Percentiles rank a stretch among this genome's conserved stretches.
Evolutionary conservation across 2,797 vertebrate genomes (phyloP).

Genomic region (Pangasius djambal): DNA sequence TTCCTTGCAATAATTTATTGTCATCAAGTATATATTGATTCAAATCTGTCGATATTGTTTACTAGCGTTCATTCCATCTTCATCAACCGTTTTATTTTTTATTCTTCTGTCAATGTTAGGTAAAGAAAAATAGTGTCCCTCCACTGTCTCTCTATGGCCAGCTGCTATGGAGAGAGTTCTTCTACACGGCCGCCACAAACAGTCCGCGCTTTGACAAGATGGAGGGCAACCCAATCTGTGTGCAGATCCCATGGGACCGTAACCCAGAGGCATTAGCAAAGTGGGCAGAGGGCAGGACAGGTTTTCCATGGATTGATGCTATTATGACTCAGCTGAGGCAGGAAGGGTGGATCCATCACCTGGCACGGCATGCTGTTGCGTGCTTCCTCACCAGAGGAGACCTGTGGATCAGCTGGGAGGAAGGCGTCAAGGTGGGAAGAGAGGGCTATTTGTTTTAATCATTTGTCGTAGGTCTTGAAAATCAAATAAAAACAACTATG

Average conservation of each 20-base stretch:
- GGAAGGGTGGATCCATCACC: constrained; percentile 75
- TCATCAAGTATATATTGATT: not conserved
- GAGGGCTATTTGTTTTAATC: not conserved
- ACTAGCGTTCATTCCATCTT: not conserved
- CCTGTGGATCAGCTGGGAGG: constrained; percentile 97
- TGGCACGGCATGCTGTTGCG: constrained; percentile 90
- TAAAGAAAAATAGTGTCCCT: constrained; percentile 90
- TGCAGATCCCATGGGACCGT: constrained; percentile 94
- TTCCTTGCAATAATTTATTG: not conserved
- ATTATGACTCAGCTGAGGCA: constrained; percentile 95
- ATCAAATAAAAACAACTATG: not conserved
- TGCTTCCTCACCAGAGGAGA: constrained; percentile 95
- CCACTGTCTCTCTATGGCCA: constrained; percentile 92
- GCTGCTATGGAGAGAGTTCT: constrained; percentile 94
- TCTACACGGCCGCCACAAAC: constrained; percentile 91
- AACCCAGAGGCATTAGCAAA: constrained; percentile 94
- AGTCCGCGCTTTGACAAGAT: constrained; percentile 97
- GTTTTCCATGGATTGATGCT: constrained; percentile 95
- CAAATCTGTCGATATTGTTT: not conserved
- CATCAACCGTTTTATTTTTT: not conserved
- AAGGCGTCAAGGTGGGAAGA: constrained; percentile 89
- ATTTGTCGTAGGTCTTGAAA: not conserved
- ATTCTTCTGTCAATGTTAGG: constrained; percentile 67
- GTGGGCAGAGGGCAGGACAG: constrained; percentile 93
- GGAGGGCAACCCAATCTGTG: constrained; percentile 94